Percentiles rank a stretch among this genome's conserved stretches.
Evolutionary conservation across 2,113 vertebrate genomes (phyloP).

Genomic region (Oreamnos americanus): DNA sequence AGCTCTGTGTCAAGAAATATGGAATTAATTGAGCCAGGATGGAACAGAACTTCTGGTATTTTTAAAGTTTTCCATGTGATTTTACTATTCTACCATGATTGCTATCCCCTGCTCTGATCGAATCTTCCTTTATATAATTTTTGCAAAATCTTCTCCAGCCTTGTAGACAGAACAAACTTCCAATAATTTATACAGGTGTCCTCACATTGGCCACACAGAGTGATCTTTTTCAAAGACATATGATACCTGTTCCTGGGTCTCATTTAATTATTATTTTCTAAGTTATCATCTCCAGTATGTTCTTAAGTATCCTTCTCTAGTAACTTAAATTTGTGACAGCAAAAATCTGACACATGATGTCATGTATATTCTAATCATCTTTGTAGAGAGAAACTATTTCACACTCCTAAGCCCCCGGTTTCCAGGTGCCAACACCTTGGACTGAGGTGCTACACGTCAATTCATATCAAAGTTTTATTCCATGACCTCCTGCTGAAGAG

Average conservation of each 20-base stretch:
- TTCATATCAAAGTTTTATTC: not conserved
- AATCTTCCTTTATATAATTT: not conserved
- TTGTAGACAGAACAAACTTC: not conserved
- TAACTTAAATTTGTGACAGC: not conserved
- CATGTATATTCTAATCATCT: not conserved
- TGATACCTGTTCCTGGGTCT: not conserved
- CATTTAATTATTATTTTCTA: not conserved
- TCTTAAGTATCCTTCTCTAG: not conserved
- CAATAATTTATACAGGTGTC: not conserved
- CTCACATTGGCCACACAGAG: not conserved
- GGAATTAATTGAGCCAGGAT: not conserved
- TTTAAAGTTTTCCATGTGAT: not conserved
- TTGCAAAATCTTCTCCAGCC: not conserved
- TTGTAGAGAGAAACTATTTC: not conserved
- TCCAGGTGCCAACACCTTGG: not conserved
- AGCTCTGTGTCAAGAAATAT: not conserved
- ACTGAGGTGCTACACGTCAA: not conserved
- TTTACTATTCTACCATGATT: not conserved
- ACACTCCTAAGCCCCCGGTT: not conserved
- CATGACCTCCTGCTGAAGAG: not conserved
- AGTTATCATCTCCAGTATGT: not conserved
- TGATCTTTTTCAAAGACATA: not conserved
- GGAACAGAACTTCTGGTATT: not conserved
- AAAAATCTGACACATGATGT: not conserved
- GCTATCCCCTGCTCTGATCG: too few relatives aligned